These are phyloP conservation scores for Callinectes sapidus DNA, from an alignment of 2,888 invertebrate genomes.

Conservation along the genomic window DNA sequence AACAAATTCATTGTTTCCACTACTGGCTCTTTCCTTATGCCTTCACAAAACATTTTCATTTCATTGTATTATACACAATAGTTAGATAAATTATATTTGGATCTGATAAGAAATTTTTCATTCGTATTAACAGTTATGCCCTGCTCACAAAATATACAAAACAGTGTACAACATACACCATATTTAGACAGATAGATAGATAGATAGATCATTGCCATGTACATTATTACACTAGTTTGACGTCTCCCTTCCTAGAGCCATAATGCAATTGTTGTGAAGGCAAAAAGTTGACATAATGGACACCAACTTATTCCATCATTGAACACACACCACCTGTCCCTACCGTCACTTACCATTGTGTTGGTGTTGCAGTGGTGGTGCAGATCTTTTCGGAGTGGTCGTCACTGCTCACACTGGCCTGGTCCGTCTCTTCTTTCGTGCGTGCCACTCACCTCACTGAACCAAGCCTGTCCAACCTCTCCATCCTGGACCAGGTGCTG, in stretches of 20 bases:
- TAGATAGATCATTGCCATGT: not conserved
- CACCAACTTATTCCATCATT: not conserved
- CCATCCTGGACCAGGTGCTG: constrained; percentile 55
- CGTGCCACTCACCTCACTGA: constrained; percentile 65
- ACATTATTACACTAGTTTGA: not conserved
- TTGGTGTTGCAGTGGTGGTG: constrained; percentile 45
- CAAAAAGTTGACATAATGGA: no score
- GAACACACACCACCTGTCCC: not conserved
- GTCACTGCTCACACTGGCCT: constrained; percentile 66
- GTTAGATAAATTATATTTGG: no score
- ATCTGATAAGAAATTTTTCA: no score
- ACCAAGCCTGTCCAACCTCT: constrained; percentile 61
- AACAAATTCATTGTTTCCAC: no score
- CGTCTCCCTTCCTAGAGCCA: not conserved
- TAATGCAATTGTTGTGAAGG: not conserved
- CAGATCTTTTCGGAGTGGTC: constrained; percentile 59
- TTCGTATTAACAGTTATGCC: no score
- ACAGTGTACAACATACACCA: no score
- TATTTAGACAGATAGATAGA: no score
- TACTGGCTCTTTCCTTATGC: no score
- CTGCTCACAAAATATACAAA: no score
- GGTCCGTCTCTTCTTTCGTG: constrained; percentile 69
- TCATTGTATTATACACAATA: no score
- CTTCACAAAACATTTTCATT: no score
- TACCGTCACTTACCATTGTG: not conserved